Evolutionary conservation across 2,113 vertebrate species (phyloP), one percentile per base, ranked within the genome.

Genomic region (Silurus glanis): DNA sequence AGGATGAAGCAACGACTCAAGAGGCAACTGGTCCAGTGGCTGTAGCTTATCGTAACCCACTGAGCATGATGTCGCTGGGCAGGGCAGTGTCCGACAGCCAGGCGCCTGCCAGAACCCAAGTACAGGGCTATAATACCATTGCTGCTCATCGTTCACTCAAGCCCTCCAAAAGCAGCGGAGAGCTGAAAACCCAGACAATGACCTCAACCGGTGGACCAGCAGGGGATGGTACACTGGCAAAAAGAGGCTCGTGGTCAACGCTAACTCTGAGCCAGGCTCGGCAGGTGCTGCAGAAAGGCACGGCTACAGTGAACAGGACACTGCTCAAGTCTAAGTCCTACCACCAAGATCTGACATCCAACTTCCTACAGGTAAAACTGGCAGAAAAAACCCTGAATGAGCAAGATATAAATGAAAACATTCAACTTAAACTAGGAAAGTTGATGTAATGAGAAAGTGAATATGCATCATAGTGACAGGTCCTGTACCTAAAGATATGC

Each of bases 241-340:
- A 99, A 93, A 96, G 97, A 85, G 97, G 97, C 59, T 97, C 98
- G 89, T 99, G 98, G 98, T 99, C 98, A 87, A 96, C 98, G 0
- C 92, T 99, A 90, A 99, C 97, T 0, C 96, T 99, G 92, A 98
- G 97, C 89, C 98, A 99, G 76, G 96, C 97, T 69, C 96, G 97
- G n/a, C 97, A 97, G 85, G 94, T 98, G 90, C 96, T 97, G 91
- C 98, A 98, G 91, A 99, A 98, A 92, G 97, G 97, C 86, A 98
- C 98, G 0, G 96, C 97, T 87, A 99, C 97, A 19, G 96, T 99
- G 16, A 98, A 99, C 91, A 96, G 96, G 91, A 97, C 97, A 84
- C 95, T 99, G 94, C 95, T 99, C 67, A 99, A 99, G 91, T 98
- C 98, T 91, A 99, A 97, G 93, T 99, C 98, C 89, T 98, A 96